A percentile compares a stretch with the other conserved stretches of the same genome.
phyloP scores from a whole-genome alignment of 1,140 invertebrate species.

The Saxidomus purpurata region DNA sequence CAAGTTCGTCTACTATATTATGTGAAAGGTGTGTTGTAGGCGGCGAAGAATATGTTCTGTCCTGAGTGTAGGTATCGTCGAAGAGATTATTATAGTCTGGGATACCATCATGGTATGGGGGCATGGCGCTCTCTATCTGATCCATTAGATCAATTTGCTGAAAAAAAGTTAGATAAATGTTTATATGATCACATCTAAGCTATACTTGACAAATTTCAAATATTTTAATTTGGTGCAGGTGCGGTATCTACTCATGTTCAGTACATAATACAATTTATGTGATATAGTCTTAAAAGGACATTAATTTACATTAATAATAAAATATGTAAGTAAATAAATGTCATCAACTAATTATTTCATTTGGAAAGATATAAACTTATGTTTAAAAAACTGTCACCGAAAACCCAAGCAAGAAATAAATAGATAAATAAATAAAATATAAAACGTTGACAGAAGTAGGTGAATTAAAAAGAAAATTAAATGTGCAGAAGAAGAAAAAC shows the following conservation, averaged over 20 bases:
- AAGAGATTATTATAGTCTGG: not conserved
- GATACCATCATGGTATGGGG: not conserved
- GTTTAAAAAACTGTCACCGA: not conserved
- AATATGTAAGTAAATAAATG: too few relatives aligned
- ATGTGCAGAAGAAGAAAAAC: not conserved
- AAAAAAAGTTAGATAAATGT: slow-evolving; percentile 6
- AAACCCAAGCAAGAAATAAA: not conserved
- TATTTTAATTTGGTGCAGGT: too few relatives aligned
- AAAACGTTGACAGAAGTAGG: too few relatives aligned
- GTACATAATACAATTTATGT: too few relatives aligned
- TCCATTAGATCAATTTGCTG: slow-evolving; percentile 48
- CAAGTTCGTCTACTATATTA: slow-evolving; percentile 20
- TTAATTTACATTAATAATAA: too few relatives aligned
- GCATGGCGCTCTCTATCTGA: slow-evolving; percentile 29
- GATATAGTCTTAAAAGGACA: too few relatives aligned
- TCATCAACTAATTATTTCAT: too few relatives aligned
- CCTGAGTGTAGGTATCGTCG: not conserved
- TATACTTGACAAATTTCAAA: too few relatives aligned
- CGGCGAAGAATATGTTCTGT: not conserved
- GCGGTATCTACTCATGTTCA: too few relatives aligned
- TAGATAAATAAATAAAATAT: too few relatives aligned
- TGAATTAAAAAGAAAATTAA: not conserved
- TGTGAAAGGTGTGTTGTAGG: not conserved
- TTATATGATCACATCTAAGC: too few relatives aligned
- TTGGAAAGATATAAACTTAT: too few relatives aligned